Base-by-base conservation (phyloP, 2,797 vertebrate genomes). In the Sylvilagus floridanus region DNA sequence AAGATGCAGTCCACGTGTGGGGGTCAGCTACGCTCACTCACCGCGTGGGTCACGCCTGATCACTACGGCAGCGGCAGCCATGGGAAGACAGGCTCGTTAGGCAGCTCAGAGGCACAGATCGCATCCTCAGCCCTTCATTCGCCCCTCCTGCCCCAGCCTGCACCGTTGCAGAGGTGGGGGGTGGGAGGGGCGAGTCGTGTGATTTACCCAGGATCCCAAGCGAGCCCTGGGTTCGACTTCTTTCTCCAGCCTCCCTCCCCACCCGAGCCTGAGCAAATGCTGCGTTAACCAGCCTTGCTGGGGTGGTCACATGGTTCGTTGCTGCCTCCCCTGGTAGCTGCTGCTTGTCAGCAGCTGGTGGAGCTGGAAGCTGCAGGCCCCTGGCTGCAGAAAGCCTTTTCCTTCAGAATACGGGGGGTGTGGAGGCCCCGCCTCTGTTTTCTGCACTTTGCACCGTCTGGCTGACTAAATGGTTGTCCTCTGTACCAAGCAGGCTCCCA, bases 231-330 rank as follows among this genome's bases (percentile, higher is more conserved):
- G 86, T 88, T 85, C 35, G 28, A 83, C 96, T 93, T 62, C 19
- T n/a, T 78, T 84, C 96, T 47, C 79, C 93, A 83, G 96, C 94
- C 96, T 97, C 95, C 97, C 97, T 96, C 97, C 96, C 98, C 96
- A 97, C 96, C 98, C 95, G 97, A 98, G 98, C 83, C 95, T 97
- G n/a, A 93, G 98, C 98, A 94, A 94, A 95, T 98, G 97, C 98
- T 98, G 98, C 98, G 98, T 98, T 98, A 98, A 99, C 98, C 98
- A 98, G 99, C 99, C 98, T 99, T 99, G 99, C 99, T 98, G 97
- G 97, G 95, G 95, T 95, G 98, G 98, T 99, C 99, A 99, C 99
- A 99, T 99, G 99, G 98, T 98, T 97, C 97, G 98, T 98, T 97
- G 98, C 97, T 98, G 98, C 98, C 98, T 98, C 98, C 97, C 97